Percentiles rank a stretch among this genome's conserved stretches.
phyloP scores from a whole-genome alignment of 2,113 vertebrate genomes.

The Urocynchramus pylzowi region DNA sequence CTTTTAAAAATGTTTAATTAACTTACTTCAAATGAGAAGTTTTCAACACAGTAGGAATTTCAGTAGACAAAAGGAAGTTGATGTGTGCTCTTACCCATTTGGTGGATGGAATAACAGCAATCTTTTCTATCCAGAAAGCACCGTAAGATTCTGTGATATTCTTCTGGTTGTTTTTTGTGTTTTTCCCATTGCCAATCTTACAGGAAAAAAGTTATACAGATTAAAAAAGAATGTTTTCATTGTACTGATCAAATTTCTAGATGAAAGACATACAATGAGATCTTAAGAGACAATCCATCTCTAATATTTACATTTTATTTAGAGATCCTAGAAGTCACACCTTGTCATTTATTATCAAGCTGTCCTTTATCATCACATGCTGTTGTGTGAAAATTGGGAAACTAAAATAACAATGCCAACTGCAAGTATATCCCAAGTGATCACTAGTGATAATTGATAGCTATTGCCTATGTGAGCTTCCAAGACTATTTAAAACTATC shows the following conservation, averaged over 20 bases:
- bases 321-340: not conserved
- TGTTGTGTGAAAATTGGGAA: not conserved
- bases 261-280: not conserved
- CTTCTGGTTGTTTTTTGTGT: conserved; percentile 86
- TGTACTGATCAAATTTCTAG: not conserved
- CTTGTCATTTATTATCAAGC: not conserved
- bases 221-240: not conserved
- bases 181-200: conserved; percentile 93
- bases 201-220: not conserved
- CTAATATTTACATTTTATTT: not conserved
- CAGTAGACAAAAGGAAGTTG: not conserved
- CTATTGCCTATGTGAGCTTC: not conserved
- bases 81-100: conserved; percentile 85
- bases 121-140: conserved; percentile 98
- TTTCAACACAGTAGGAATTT: not conserved
- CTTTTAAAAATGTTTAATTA: not conserved
- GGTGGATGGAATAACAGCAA: conserved; percentile 98
- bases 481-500: not conserved
- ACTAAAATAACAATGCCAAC: not conserved
- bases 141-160: conserved; percentile 89
- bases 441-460: not conserved
- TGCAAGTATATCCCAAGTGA: not conserved
- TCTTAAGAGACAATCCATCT: not conserved
- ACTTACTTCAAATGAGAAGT: not conserved
- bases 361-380: not conserved